Conservation (phyloP, 2,888 invertebrate genomes). For the Trileptium ribeirensis region DNA sequence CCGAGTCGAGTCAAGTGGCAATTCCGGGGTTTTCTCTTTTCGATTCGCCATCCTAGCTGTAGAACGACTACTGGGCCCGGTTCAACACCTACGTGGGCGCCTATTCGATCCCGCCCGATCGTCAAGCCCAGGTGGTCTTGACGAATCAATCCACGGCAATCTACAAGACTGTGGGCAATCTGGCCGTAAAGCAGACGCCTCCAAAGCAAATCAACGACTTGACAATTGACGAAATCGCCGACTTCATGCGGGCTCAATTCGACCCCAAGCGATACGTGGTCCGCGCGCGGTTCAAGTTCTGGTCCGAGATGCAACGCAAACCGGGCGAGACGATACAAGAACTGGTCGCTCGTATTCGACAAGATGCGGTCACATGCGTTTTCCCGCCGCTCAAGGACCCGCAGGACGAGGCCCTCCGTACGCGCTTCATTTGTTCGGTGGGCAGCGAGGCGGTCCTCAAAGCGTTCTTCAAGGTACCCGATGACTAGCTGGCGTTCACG, state of each 20-base stretch:
- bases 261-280: background rate
- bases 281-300: conserved; percentile 30
- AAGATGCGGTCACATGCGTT: conserved; percentile 31
- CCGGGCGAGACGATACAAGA: conserved; percentile 29
- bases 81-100: conserved; percentile 7
- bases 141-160: conserved; percentile 25
- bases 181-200: too few species aligned
- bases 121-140: background rate
- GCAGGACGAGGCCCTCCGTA: conserved; percentile 32
- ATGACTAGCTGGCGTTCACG: conserved; percentile 8
- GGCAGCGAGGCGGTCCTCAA: conserved; percentile 31
- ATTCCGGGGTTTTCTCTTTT: conserved; percentile 7
- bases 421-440: conserved; percentile 34
- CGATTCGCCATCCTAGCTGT: conserved; percentile 22
- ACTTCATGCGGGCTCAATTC: too few species aligned
- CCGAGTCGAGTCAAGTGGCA: background rate
- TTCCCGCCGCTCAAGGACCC: conserved; percentile 35
- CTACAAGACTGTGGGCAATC: conserved; percentile 14
- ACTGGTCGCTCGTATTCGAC: conserved; percentile 28
- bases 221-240: too few species aligned
- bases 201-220: too few species aligned
- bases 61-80: conserved; percentile 9
- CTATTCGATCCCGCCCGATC: background rate
- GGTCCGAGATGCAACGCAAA: conserved; percentile 31
- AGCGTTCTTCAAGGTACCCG: conserved; percentile 33